Evolutionary conservation across 2,888 invertebrate species (phyloP), one percentile per base, ranked within the genome.

Genomic region (Thera britannica): DNA sequence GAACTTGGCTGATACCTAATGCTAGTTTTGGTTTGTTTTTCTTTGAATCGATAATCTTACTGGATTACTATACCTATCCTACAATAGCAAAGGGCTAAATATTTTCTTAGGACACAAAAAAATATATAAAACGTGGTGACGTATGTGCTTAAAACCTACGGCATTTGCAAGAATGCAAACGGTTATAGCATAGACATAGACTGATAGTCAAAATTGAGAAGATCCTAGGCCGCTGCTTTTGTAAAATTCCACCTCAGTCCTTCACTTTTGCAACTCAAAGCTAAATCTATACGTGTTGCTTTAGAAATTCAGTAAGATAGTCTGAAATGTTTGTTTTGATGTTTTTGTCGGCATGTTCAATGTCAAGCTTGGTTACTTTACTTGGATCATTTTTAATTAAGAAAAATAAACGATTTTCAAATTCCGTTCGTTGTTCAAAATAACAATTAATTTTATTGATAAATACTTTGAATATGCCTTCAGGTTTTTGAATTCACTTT

Each of bases 1-100:
- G 95, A 92, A 74, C 23, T 52, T 70, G 64, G 78, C 77, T 75
- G 71, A 66, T 65, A 56, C 34, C 8, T 54, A 66, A 54, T 4
- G 65, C 54, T 66, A 54, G 44, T 5, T 59, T 68, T 67, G 61
- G 67, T 54, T 62, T 59, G 58, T 70, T 71, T 70, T 67, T 68
- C 9, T 68, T 67, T 70, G 48, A 52, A 54, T 62, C 12, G 11
- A 51, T 11, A 64, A 57, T 61, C 69, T 72, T 59, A 69, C 54
- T 61, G 67, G 66, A 58, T 67, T 62, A 66, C 2, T 44, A 11
- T 23, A 38, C 3, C 12, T 58, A 52, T 54, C 44, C n/a, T n/a
- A 44, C 11, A 36, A 3, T 23, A 11, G 3, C 48, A n/a, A 56
- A 49, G 46, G 56, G 36, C 48, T 2, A 35, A 35, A 49, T 49